A percentile compares a stretch with the other conserved stretches of the same genome.
Evolutionary conservation across 2,113 vertebrate species (phyloP).

Genomic region (Bos javanicus): DNA sequence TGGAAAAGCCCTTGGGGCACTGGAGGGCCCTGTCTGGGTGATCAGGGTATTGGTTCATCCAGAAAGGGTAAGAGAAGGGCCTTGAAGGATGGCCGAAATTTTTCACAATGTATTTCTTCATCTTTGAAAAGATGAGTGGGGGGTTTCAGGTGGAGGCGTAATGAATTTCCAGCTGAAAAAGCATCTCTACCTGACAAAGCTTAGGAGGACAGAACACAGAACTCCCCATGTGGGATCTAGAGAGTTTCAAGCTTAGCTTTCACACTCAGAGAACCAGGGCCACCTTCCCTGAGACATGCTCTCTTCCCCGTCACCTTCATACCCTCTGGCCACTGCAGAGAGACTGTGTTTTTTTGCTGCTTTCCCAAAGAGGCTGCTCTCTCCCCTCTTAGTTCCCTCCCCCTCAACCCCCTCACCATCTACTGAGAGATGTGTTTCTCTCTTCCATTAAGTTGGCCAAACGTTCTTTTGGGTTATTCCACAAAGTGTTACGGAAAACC

Average conservation of each 20-base stretch:
- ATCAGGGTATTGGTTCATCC: neutral
- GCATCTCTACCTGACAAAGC: neutral
- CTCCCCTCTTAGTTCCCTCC: neutral
- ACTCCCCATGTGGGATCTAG: neutral
- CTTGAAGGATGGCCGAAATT: neutral
- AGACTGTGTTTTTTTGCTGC: neutral
- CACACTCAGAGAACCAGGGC: neutral
- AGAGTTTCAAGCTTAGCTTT: neutral
- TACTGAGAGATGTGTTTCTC: neutral
- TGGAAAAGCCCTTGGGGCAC: neutral
- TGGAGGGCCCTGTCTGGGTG: too few species aligned
- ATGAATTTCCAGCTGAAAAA: neutral
- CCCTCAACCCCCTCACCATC: rapidly evolving
- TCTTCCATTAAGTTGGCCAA: neutral
- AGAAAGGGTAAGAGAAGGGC: neutral
- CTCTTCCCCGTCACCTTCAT: neutral
- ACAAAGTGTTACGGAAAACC: neutral
- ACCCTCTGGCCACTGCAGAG: neutral
- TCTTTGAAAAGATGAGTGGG: neutral
- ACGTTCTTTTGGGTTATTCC: neutral
- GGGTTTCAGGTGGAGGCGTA: neutral
- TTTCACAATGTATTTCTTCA: neutral
- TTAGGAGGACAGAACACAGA: neutral
- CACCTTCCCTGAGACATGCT: neutral
- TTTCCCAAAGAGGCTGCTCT: neutral